phyloP scores from a whole-genome alignment of 2,888 invertebrate genomes.

The Heteromurus nitidus region DNA sequence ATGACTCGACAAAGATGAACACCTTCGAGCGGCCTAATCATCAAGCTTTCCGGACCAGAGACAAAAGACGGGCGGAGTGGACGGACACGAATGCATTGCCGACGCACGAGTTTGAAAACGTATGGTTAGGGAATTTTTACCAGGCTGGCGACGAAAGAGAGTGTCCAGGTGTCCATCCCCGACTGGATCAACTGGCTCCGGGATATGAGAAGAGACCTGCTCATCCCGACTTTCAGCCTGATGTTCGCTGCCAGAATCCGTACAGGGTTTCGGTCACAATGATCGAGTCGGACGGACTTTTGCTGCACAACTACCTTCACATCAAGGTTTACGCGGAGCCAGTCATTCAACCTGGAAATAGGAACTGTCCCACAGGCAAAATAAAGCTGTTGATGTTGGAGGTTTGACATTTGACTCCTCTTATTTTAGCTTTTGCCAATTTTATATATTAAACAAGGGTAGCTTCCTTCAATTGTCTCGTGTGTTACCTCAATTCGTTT shows the following conservation, averaged over 20 bases:
- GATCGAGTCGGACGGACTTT: constrained; percentile 15
- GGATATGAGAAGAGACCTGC: constrained; percentile 21
- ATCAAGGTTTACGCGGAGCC: constrained; percentile 29
- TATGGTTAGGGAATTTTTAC: background rate
- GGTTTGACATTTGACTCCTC: no score
- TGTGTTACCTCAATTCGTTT: no score
- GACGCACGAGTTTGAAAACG: background rate
- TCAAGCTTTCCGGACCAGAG: background rate
- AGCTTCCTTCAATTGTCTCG: no score
- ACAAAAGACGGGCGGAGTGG: background rate
- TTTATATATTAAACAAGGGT: no score
- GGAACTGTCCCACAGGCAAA: constrained; percentile 34
- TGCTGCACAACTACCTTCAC: constrained; percentile 47
- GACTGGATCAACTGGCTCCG: background rate
- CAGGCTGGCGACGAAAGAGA: no score
- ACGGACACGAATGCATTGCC: background rate
- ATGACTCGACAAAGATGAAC: background rate
- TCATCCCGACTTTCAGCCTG: background rate
- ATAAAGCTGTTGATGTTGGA: constrained; percentile 30
- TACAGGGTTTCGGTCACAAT: constrained; percentile 30
- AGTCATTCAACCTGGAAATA: background rate
- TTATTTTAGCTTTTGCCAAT: no score
- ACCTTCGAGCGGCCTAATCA: background rate
- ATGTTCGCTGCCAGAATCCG: constrained; percentile 14
- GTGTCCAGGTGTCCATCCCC: no score